Base-by-base conservation (phyloP, 2,797 vertebrate genomes). In the Pelochelys cantorii region DNA sequence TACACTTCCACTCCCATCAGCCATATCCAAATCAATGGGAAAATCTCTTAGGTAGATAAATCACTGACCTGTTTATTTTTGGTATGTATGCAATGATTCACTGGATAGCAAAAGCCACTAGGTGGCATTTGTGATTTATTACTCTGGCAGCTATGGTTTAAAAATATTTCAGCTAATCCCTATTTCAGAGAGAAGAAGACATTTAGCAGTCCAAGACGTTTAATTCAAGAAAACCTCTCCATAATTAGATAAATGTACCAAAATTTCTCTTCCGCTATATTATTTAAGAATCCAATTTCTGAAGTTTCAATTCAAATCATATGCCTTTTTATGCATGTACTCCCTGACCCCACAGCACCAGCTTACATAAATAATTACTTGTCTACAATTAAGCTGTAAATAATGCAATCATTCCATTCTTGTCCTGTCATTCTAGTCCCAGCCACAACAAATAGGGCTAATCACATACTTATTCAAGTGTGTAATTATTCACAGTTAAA, bases 401-500 rank as follows among this genome's bases (percentile, higher is more conserved):
- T 98, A 98, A 98, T 98, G 97, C 97, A 98, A 98, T 98, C 98
- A 98, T 93, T 97, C 95, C 95, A 97, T 98, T 98, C 98, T 98
- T 98, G 97, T 98, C 97, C 98, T 97, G 91, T 98, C 98, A 97
- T 95, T 98, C 97, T 94, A 97, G 96, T 97, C 97, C 97, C 97
- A 97, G 97, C 96, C 97, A 98, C 98, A 98, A 98, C 97, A 98
- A 98, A 98, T 97, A 98, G 96, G 97, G 97, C 98, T 98, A 98
- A 98, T 98, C 98, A 98, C 98, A 98, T 98, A 98, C 97, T 98
- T 98, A 98, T 97, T 98, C 97, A 97, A 98, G 97, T 98, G 97
- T 98, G 97, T 98, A 98, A 98, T 98, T 98, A 98, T 98, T 98
- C 98, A 98, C 97, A 98, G 98, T 98, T 98, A 98, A 98, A 98